phyloP scores from a whole-genome alignment of 2,797 vertebrate genomes.

The Thamnophis elegans region DNA sequence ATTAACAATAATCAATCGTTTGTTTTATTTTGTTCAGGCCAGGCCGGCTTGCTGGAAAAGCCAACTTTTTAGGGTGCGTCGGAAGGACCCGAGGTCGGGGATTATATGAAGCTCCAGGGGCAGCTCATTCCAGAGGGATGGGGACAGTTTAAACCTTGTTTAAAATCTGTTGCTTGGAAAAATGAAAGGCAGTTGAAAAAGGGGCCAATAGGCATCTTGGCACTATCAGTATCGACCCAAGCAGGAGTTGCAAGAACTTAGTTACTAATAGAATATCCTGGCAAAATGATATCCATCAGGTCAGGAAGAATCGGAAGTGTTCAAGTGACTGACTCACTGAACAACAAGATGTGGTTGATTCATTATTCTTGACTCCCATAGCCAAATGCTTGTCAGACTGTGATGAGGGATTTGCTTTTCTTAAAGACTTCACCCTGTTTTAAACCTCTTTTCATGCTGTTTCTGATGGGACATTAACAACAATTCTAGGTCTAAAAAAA shows the following conservation, averaged over 20 bases:
- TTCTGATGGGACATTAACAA: not conserved
- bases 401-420: not conserved
- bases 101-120: too few species aligned
- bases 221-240: not conserved
- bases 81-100: too few species aligned
- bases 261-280: not conserved
- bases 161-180: not conserved
- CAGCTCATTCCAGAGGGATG: too few species aligned
- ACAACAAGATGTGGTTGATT: not conserved
- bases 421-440: not conserved
- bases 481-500: not conserved
- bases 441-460: not conserved
- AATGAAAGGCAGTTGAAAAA: not conserved
- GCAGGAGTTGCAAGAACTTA: not conserved
- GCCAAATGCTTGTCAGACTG: not conserved
- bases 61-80: too few species aligned
- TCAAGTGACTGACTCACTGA: not conserved
- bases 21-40: too few species aligned
- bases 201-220: not conserved
- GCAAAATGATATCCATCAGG: not conserved
- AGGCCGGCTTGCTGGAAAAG: too few species aligned
- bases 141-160: too few species aligned
- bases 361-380: not conserved
- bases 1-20: too few species aligned
- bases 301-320: not conserved